Conservation (phyloP, 2,113 vertebrate species). For the Leptobrachium ailaonicum region DNA sequence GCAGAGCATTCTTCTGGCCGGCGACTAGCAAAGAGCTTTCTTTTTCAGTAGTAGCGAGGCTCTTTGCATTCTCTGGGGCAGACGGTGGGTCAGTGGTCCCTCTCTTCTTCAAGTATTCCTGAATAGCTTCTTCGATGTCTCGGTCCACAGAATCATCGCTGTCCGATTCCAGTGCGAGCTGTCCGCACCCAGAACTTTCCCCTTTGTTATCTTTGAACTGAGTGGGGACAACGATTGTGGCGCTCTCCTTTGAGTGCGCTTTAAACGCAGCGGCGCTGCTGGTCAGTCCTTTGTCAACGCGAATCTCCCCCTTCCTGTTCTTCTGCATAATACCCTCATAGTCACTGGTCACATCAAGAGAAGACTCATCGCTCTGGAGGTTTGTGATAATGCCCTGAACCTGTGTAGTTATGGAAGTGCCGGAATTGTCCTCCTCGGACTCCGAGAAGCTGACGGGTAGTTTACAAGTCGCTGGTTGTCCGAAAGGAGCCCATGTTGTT, state of each 20-base stretch:
- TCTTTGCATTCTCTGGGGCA: constrained; percentile 7
- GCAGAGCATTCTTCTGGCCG: constrained; percentile 21
- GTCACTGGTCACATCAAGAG: constrained; percentile 80
- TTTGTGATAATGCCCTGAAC: constrained; percentile 91
- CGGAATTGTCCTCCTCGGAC: constrained; percentile 68
- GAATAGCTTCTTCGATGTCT: constrained; percentile 92
- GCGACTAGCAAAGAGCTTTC: constrained; percentile 49
- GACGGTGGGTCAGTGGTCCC: constrained; percentile 52
- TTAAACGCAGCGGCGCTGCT: background rate
- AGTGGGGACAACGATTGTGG: constrained; percentile 38
- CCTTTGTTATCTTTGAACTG: constrained; percentile 50
- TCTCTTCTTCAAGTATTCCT: constrained; percentile 89
- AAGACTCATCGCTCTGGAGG: constrained; percentile 78
- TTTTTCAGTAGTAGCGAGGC: background rate
- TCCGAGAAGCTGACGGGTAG: constrained; percentile 82
- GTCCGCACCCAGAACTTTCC: constrained; percentile 23
- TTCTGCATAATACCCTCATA: constrained; percentile 65
- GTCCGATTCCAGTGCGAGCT: constrained; percentile 74
- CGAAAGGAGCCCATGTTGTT: constrained; percentile 86
- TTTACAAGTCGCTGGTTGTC: constrained; percentile 75
- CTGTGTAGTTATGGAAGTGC: constrained; percentile 75
- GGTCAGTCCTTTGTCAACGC: constrained; percentile 16
- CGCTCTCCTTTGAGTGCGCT: constrained; percentile 40
- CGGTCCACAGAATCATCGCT: constrained; percentile 92
- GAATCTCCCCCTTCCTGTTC: constrained; percentile 60